These are phyloP conservation scores for Heliothis peltigera DNA, from an alignment of 2,888 invertebrate species.

Conservation along the genomic window DNA sequence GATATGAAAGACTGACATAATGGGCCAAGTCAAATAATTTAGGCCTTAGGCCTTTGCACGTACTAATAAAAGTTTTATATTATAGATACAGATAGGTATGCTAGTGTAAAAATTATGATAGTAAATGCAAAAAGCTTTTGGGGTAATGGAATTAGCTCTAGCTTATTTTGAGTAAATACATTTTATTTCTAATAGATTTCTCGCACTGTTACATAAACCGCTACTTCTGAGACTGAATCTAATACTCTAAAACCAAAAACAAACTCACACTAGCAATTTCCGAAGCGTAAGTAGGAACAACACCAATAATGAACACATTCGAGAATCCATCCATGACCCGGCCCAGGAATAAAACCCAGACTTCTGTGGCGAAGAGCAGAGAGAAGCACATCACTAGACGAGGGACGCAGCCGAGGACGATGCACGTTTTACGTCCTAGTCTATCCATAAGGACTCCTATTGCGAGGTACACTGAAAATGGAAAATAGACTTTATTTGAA, in stretches of 20 bases:
- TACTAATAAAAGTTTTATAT: no score
- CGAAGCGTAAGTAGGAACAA: slow-evolving; percentile 73
- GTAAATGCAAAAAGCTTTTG: no score
- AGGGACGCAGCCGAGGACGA: slow-evolving; percentile 64
- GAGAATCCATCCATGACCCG: slow-evolving; percentile 61
- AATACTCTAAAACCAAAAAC: background rate
- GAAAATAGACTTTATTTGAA: background rate
- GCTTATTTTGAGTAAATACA: no score
- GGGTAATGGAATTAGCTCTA: no score
- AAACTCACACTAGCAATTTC: slow-evolving; percentile 74
- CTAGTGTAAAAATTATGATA: no score
- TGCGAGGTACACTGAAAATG: slow-evolving; percentile 54
- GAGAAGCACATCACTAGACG: slow-evolving; percentile 62
- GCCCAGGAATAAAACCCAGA: slow-evolving; percentile 71
- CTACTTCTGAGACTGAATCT: no score
- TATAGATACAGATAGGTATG: no score
- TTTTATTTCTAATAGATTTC: no score
- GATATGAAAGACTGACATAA: no score
- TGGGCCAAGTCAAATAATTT: no score
- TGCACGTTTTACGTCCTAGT: slow-evolving; percentile 60
- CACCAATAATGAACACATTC: slow-evolving; percentile 62
- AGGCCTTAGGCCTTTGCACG: no score
- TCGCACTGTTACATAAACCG: no score
- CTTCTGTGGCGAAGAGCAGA: slow-evolving; percentile 66
- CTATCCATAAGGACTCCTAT: slow-evolving; percentile 57